Evolutionary conservation across 2,888 invertebrate genomes (phyloP), one percentile per base, ranked within the genome.

Genomic region (Ecliptopera silaceata): DNA sequence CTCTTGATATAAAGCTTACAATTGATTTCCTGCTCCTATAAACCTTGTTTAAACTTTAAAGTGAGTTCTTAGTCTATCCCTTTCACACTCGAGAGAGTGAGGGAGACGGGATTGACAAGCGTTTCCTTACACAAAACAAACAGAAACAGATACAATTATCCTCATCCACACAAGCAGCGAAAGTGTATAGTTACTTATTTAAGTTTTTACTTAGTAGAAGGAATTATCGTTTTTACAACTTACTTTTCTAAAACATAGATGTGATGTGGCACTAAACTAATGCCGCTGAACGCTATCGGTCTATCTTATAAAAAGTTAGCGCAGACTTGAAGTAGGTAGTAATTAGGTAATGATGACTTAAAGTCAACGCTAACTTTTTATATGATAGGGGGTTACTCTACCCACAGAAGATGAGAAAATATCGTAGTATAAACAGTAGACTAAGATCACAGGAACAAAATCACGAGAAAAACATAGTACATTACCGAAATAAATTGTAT

Each of bases 1-100:
- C 59, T 59, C 68, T 63, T 70, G 69, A 68, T 70, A 60, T 54
- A 64, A 55, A 57, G 64, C 63, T 64, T 64, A 66, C 57, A 58
- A 64, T 60, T 62, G 61, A 64, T 64, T 60, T 62, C 42, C 50
- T 54, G 47, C 55, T 12, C 45, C 55, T 59, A 39, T 43, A 46
- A 42, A 50, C 47, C 45, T 55, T 43, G 53, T 59, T 52, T 59
- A 55, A 58, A 56, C 42, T 62, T 62, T 46, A 60, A 47, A 53
- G 31, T 17, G 55, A 52, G 31, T 58, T 54, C 43, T 36, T 36
- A 26, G 32, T 13, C 36, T 42, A 49, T 46, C 50, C 26, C 54
- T 57, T 46, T 53, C 56, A 39, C 38, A 41, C 53, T 22, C 47
- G 13, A 31, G 39, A 10, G 31, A 48, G 50, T 11, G 18, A 54